Percentiles rank a stretch among this genome's conserved stretches.
Conservation (phyloP, 2,888 invertebrate genomes). For the Hyposoter dolosus region DNA sequence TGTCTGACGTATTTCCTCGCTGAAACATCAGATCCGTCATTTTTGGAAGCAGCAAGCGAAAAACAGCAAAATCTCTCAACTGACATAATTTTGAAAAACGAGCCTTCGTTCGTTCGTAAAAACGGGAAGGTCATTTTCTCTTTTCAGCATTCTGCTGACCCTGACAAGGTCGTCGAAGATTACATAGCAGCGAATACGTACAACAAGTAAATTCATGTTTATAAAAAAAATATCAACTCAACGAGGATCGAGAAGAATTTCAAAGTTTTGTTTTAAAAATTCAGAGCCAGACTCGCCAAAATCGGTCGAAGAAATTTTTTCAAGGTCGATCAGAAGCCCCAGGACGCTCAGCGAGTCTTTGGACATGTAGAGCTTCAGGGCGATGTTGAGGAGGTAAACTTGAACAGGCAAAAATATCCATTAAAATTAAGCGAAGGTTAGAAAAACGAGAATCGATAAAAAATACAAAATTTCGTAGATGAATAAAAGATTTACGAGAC, state of each 20-base stretch:
- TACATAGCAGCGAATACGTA: slow-evolving; percentile 67
- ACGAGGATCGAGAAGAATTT: not conserved
- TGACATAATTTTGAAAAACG: slow-evolving; percentile 1
- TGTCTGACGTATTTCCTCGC: slow-evolving; percentile 54
- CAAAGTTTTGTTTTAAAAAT: not conserved
- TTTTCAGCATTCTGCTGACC: slow-evolving; percentile 72
- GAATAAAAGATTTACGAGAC: not conserved
- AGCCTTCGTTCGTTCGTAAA: slow-evolving; percentile 38
- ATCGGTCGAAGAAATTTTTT: slow-evolving; percentile 62
- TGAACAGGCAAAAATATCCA: not conserved
- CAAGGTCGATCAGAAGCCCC: slow-evolving; percentile 42
- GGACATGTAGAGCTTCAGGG: slow-evolving; percentile 44
- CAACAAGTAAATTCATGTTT: slow-evolving; percentile 68
- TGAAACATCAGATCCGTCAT: slow-evolving; percentile 9
- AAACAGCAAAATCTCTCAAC: not conserved
- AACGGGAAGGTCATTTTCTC: slow-evolving; percentile 64
- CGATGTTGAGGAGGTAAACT: slow-evolving; percentile 26
- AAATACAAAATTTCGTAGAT: not conserved
- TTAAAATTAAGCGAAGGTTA: not conserved
- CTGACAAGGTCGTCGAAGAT: slow-evolving; percentile 67
- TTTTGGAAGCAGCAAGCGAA: not conserved
- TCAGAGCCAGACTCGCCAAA: slow-evolving; percentile 67
- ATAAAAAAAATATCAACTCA: not conserved
- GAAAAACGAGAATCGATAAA: slow-evolving; percentile 13
- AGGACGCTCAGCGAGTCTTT: slow-evolving; percentile 18